These are phyloP conservation scores for Sprattus sprattus DNA, from an alignment of 2,113 vertebrate genomes.

Conservation along the genomic window DNA sequence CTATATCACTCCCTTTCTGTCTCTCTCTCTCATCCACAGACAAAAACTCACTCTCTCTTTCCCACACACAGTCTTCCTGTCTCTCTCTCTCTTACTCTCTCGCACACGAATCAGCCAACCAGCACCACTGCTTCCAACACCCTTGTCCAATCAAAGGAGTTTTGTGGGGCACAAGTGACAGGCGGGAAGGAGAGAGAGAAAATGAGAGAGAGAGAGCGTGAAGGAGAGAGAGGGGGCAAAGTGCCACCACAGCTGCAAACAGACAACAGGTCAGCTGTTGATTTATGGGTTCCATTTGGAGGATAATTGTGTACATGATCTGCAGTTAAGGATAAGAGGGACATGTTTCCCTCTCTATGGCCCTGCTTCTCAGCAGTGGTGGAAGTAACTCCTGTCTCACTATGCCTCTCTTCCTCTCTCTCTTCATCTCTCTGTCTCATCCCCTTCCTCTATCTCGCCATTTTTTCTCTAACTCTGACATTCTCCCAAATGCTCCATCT, in stretches of 20 bases:
- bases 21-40: background rate
- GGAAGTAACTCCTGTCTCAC: background rate
- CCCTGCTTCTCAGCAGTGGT: background rate
- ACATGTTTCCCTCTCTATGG: background rate
- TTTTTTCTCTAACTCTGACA: background rate
- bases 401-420: background rate
- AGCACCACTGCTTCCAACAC: background rate
- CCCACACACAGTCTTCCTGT: background rate
- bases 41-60: conserved; percentile 11
- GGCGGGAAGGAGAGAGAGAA: background rate
- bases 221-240: conserved; percentile 29
- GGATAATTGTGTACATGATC: conserved; percentile 62
- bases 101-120: background rate
- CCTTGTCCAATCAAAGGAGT: background rate
- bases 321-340: conserved; percentile 48
- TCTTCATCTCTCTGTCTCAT: background rate
- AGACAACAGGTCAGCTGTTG: conserved; percentile 58
- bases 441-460: background rate
- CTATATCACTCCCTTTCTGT: background rate
- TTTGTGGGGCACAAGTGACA: background rate
- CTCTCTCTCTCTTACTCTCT: conserved; percentile 36
- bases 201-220: background rate
- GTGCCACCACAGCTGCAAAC: conserved; percentile 35
- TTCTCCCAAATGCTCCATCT: background rate
- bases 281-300: conserved; percentile 58